A percentile compares a stretch with the other conserved stretches of the same genome.
Evolutionary conservation across 2,797 vertebrate genomes (phyloP).

Genomic region (Sternotherus odoratus): DNA sequence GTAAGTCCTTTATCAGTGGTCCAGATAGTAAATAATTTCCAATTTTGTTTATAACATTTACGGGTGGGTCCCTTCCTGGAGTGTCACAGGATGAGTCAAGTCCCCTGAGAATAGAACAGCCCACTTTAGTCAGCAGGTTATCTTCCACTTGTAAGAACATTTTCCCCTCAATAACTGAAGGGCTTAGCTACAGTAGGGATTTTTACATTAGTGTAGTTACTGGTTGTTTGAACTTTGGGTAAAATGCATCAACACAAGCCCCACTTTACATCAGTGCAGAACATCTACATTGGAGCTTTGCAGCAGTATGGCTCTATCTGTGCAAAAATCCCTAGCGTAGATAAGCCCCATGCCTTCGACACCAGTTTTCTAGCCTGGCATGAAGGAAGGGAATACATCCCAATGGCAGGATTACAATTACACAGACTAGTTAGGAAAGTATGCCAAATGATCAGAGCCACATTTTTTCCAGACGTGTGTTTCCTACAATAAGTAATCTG

Average conservation of each 20-base stretch:
- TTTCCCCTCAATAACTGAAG: constrained; percentile 7
- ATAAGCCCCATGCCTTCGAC: not conserved
- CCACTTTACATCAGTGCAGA: not conserved
- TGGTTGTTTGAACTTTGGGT: not conserved
- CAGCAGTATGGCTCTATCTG: not conserved
- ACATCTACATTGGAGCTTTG: not conserved
- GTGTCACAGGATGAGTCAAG: not conserved
- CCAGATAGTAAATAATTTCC: not conserved
- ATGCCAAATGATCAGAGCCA: not conserved
- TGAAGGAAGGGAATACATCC: not conserved
- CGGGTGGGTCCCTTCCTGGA: not conserved
- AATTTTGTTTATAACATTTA: not conserved
- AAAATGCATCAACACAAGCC: not conserved
- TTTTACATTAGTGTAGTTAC: not conserved
- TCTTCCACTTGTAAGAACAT: constrained; percentile 31
- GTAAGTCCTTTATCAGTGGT: not conserved
- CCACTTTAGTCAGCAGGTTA: not conserved
- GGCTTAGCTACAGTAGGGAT: not conserved
- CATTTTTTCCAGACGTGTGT: not conserved
- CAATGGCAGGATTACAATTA: constrained; percentile 28
- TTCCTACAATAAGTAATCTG: not conserved
- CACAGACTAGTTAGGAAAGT: not conserved
- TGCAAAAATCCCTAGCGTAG: not conserved
- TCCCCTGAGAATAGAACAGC: too few species aligned
- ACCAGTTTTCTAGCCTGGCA: constrained; percentile 8